Base-by-base conservation (phyloP, 2,113 vertebrate genomes). In the Leiothrix lutea region DNA sequence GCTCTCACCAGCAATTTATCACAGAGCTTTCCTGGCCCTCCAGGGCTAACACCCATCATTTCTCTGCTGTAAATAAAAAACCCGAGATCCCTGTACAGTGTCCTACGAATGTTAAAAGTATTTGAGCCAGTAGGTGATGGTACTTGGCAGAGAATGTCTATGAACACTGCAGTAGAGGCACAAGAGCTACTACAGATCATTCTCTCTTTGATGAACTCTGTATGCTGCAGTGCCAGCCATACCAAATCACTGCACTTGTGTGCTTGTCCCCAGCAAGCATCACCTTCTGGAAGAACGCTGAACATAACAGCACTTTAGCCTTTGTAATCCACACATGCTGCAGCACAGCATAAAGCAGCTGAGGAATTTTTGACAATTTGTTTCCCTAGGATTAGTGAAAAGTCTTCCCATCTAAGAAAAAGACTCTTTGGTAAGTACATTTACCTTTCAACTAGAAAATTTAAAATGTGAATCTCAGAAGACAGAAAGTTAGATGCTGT, bases 81-180 rank as follows among this genome's bases (percentile, higher is more conserved):
- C 3, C 9, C 2, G n/a, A 9, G 38, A 78, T 33, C n/a, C 33
- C 23, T 29, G 29, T 22, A 60, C 12, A 3, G 8, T 31, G 35
- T 42, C 5, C 33, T 29, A 36, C 7, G 12, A 23, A 61, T 73
- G 75, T 89, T 61, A 58, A 21, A 50, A 80, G 33, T 26, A 8
- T 25, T 50, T 36, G 42, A 94, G 38, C 23, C 2, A 6, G 40
- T 7, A 62, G 50, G 28, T 2, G 2, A 25, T 3, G 21, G 29
- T 16, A 22, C 50, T 80, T 73, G 83, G 45, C 50, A 77, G 58
- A 61, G 8, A 54, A 45, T 2, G 3, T 26, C 14, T 53, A 26
- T 0, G 0, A 77, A 31, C 29, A 73, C 8, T 56, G 5, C 17
- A 10, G 11, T 0, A 36, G 33, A 22, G 56, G 15, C 25, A 67